Percentiles rank a stretch among this genome's conserved stretches.
phyloP scores from a whole-genome alignment of 2,888 invertebrate species.

The Amphipoea lucens region DNA sequence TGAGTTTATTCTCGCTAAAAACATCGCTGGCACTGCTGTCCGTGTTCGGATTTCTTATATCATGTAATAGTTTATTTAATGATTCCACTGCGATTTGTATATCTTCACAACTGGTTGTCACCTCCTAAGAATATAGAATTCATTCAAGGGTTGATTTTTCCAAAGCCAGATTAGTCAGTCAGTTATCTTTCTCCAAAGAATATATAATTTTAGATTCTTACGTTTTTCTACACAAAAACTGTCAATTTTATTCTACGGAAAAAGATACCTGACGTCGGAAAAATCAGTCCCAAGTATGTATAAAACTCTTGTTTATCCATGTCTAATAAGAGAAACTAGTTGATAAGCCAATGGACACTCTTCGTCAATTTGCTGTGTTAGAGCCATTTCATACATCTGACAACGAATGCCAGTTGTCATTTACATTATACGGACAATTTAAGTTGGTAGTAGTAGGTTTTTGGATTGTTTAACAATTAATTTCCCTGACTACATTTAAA shows the following conservation, averaged over 20 bases:
- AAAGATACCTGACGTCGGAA: not conserved
- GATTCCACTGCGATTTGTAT: conserved; percentile 76
- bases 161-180: not conserved
- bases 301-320: not conserved
- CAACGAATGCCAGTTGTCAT: no score
- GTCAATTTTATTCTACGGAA: not conserved
- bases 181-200: not conserved
- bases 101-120: conserved; percentile 74
- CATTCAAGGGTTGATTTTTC: not conserved
- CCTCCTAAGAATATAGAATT: conserved; percentile 65
- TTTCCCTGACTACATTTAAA: not conserved
- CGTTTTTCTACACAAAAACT: not conserved
- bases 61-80: conserved; percentile 75
- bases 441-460: not conserved
- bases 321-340: not conserved
- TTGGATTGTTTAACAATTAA: not conserved
- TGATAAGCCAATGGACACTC: not conserved
- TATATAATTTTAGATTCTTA: not conserved
- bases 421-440: not conserved
- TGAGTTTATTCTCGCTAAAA: conserved; percentile 62
- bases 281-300: not conserved
- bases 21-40: conserved; percentile 69
- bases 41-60: conserved; percentile 76
- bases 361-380: not conserved
- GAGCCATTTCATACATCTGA: not conserved